Percentiles rank a stretch among this genome's conserved stretches.
These are phyloP conservation scores for Vulpes lagopus DNA, from an alignment of 2,113 vertebrate genomes.

Conservation along the genomic window DNA sequence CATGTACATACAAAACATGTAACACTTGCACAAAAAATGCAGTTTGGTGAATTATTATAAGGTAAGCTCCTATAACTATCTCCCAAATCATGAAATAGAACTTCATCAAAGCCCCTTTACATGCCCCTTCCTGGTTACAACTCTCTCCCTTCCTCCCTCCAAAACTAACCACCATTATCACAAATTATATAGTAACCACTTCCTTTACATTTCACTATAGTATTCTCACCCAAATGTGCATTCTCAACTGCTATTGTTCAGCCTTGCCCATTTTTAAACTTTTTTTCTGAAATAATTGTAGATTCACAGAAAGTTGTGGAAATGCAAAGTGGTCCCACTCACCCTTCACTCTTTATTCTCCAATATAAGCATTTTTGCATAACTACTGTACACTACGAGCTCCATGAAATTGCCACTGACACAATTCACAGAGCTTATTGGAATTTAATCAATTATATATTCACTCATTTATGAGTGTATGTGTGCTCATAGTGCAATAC, in stretches of 20 bases:
- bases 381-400: not conserved
- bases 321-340: not conserved
- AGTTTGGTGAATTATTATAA: not conserved
- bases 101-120: not conserved
- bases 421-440: not conserved
- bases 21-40: not conserved
- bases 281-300: conserved; percentile 11
- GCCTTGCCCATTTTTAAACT: not conserved
- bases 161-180: not conserved
- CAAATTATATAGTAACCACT: not conserved
- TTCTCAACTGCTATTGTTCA: not conserved
- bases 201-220: not conserved
- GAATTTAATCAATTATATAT: not conserved
- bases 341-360: not conserved
- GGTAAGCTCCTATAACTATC: not conserved
- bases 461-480: not conserved
- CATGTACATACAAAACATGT: not conserved
- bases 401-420: not conserved
- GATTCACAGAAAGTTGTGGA: conserved; percentile 18
- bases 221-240: not conserved
- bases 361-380: not conserved
- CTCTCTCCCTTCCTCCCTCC: not conserved
- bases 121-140: not conserved
- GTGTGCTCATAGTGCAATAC: not conserved
- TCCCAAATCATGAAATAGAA: not conserved